Evolutionary conservation across 2,113 vertebrate species (phyloP), one percentile per base, ranked within the genome.

Genomic region (Burhinus bistriatus): DNA sequence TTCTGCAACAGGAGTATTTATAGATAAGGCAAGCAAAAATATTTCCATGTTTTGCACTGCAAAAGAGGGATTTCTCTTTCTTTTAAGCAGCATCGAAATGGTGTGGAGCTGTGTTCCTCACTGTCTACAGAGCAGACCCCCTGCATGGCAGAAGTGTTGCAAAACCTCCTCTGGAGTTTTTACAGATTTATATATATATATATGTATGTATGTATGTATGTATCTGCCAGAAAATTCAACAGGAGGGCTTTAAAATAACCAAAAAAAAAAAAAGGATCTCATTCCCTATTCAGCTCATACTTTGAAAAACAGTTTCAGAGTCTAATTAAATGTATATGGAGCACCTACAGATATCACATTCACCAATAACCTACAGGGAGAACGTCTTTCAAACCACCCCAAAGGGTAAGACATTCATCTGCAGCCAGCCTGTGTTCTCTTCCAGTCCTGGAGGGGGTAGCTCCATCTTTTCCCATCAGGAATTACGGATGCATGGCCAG

Each of bases 21-120:
- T 89, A 87, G 90, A 68, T 19, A 45, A 89, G 47, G 59, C 82
- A 81, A 72, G 73, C 65, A 89, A 90, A 95, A 95, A 91, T 62
- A 83, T 55, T 81, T 58, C 57, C n/a, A n/a, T n/a, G n/a, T 64
- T 83, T 91, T 40, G 42, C 87, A 76, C 40, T 21, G 58, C 18
- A 32, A 20, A 83, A 80, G 25, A 75, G 21, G 51, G 14, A 26
- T 38, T 96, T 92, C 22, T 95, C 59, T 36, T 76, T 77, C 93
- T 73, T 81, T 61, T 49, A 64, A 68, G 84, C 76, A 87, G 69
- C 61, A 76, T 42, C 0, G 1, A 44, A 71, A 57, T 8, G 7
- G 18, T 90, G 90, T 87, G 70, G 81, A 94, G 84, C 73, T 57
- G 34, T 8, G 23, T 34, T 84, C 69, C 47, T 93, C 81, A 34